phyloP scores from a whole-genome alignment of 2,113 vertebrate genomes.

The Phrynosoma platyrhinos region DNA sequence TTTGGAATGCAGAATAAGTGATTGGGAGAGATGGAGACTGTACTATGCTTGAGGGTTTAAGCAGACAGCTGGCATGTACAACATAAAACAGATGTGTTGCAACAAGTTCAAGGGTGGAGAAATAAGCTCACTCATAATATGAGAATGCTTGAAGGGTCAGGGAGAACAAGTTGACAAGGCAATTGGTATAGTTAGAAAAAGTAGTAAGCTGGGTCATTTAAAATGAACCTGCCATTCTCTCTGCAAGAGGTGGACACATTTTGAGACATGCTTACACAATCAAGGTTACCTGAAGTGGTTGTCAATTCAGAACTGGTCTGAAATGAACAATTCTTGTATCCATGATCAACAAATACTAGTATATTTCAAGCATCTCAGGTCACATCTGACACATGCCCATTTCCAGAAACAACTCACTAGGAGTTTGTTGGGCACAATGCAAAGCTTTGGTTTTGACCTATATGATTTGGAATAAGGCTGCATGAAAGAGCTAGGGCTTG shows the following conservation, averaged over 20 bases:
- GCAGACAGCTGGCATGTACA: conserved; percentile 65
- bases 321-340: not conserved
- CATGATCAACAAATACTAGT: not conserved
- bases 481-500: no score
- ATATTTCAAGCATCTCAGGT: no score
- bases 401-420: no score
- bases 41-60: conserved; percentile 58
- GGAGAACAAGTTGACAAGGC: conserved; percentile 20
- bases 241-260: not conserved
- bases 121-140: conserved; percentile 25
- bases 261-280: not conserved
- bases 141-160: conserved; percentile 5
- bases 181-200: conserved; percentile 36
- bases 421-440: no score
- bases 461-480: no score
- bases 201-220: conserved; percentile 21
- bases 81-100: conserved; percentile 75
- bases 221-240: not conserved
- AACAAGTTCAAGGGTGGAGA: conserved; percentile 67
- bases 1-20: conserved; percentile 70
- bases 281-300: not conserved
- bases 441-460: no score
- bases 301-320: not conserved
- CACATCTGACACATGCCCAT: no score
- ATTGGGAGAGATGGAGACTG: conserved; percentile 54